Evolutionary conservation across 2,888 invertebrate genomes (phyloP).

Genomic region (Nemoura dubitans): DNA sequence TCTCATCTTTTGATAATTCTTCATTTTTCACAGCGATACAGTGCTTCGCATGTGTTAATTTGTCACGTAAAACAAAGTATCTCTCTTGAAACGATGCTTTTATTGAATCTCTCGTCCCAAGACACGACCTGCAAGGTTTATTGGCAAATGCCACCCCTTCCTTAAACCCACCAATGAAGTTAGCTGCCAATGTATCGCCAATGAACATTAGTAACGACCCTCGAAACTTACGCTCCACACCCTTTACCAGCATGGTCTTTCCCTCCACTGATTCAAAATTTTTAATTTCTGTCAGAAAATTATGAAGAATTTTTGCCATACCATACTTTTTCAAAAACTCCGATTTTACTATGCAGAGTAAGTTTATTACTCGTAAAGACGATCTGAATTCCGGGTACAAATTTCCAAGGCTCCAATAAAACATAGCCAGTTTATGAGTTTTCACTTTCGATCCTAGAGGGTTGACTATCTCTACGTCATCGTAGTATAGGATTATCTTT

Average conservation of each 20-base stretch:
- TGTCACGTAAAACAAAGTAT: slow-evolving; percentile 9
- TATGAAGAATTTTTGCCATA: not conserved
- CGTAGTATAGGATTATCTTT: too few relatives aligned
- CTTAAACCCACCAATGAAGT: slow-evolving; percentile 26
- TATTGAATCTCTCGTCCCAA: slow-evolving; percentile 3
- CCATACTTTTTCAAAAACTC: not conserved
- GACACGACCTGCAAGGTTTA: slow-evolving; percentile 18
- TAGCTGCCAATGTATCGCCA: not conserved
- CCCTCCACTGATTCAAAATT: slow-evolving; percentile 9
- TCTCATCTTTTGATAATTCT: too few relatives aligned
- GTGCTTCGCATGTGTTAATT: not conserved
- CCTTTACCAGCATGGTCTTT: slow-evolving; percentile 1
- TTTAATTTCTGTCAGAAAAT: too few relatives aligned
- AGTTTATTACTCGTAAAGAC: slow-evolving; percentile 15
- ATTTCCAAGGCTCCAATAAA: slow-evolving; percentile 29
- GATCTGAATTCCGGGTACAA: slow-evolving; percentile 13
- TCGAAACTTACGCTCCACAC: not conserved
- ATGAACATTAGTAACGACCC: slow-evolving; percentile 7
- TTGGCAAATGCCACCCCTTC: slow-evolving; percentile 28
- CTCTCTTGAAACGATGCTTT: not conserved
- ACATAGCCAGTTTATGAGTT: slow-evolving; percentile 30
- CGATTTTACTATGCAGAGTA: not conserved
- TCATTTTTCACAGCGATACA: not conserved
- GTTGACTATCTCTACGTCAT: too few relatives aligned
- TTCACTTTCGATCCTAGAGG: slow-evolving; percentile 18